Conservation (phyloP, 2,113 vertebrate genomes). For the Acrocephalus kingi region DNA sequence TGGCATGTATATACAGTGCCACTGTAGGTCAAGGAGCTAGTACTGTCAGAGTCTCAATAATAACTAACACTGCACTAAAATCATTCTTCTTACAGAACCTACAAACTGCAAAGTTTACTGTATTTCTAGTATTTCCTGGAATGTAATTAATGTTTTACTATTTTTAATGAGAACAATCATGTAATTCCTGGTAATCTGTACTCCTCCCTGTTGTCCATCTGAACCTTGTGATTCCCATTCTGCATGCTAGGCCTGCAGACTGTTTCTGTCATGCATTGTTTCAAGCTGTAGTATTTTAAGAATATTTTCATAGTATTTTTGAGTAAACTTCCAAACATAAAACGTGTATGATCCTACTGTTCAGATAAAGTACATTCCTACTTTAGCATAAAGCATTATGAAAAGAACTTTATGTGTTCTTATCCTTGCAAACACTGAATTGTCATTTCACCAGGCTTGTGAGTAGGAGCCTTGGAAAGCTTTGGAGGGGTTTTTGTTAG, state of each 20-base stretch:
- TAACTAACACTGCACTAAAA: not conserved
- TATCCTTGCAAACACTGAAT: not conserved
- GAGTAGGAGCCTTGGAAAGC: not conserved
- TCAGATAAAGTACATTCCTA: not conserved
- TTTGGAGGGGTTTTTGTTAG: not conserved
- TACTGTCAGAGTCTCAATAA: not conserved
- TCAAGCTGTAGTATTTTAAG: slow-evolving; percentile 25
- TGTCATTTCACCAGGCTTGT: not conserved
- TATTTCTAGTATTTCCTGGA: slow-evolving; percentile 36
- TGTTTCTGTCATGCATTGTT: not conserved
- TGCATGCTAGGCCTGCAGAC: slow-evolving; percentile 19
- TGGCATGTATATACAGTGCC: not conserved
- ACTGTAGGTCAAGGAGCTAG: not conserved
- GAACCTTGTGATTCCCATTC: not conserved
- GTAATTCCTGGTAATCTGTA: slow-evolving; percentile 42
- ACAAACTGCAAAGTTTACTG: not conserved
- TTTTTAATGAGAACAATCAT: slow-evolving; percentile 21
- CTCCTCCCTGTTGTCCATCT: not conserved
- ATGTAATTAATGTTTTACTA: slow-evolving; percentile 13
- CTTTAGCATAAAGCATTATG: not conserved
- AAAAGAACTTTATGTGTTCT: not conserved
- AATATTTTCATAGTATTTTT: slow-evolving; percentile 39
- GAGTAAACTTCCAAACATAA: slow-evolving; percentile 29
- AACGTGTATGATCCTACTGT: not conserved
- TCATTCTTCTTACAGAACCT: not conserved